phyloP scores from a whole-genome alignment of 2,113 vertebrate species.

The Acrocephalus kingi region DNA sequence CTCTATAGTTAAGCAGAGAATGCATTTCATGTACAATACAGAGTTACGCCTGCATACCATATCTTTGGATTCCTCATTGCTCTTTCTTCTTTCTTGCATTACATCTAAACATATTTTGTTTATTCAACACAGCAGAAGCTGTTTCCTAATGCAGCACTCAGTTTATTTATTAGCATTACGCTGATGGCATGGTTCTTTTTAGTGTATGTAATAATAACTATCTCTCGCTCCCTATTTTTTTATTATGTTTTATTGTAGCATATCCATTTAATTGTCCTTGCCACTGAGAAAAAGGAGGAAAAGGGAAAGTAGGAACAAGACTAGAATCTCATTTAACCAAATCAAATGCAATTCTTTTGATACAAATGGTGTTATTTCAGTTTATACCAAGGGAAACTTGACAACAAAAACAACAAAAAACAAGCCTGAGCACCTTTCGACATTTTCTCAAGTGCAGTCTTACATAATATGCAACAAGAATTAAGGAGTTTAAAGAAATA shows the following conservation, averaged over 20 bases:
- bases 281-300: neutral
- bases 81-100: neutral
- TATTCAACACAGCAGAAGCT: neutral
- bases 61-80: neutral
- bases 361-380: neutral
- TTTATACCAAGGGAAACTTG: neutral
- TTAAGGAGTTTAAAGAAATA: neutral
- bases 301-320: neutral
- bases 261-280: neutral
- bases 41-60: neutral
- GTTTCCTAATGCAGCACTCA: neutral
- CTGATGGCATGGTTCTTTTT: fast-evolving
- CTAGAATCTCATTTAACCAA: neutral
- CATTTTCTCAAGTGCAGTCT: neutral
- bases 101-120: neutral
- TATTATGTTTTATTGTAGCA: neutral
- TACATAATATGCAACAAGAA: neutral
- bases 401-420: neutral
- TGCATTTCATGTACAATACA: neutral
- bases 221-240: neutral
- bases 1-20: neutral
- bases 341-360: neutral
- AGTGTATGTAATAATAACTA: neutral
- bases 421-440: neutral
- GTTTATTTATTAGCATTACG: neutral